phyloP scores from a whole-genome alignment of 2,113 vertebrate species.

The Tor tambroides region DNA sequence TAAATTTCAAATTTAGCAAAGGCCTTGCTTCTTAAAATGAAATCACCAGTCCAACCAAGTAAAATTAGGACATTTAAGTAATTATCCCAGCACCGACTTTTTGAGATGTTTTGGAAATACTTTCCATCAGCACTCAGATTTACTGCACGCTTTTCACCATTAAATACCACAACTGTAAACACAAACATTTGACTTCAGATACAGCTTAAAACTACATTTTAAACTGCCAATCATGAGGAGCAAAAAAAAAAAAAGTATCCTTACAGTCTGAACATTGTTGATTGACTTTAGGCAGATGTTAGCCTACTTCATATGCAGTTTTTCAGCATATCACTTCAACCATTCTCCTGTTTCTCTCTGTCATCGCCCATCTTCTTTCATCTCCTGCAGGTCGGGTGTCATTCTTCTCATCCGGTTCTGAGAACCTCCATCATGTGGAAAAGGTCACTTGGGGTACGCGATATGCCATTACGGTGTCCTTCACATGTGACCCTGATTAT shows the following conservation, averaged over 20 bases:
- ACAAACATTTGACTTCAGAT: neutral
- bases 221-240: conserved; percentile 29
- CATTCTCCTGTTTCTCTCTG: neutral
- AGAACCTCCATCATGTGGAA: conserved; percentile 95
- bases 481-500: conserved; percentile 88
- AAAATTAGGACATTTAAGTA: neutral
- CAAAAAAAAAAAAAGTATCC: neutral
- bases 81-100: neutral
- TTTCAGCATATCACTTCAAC: neutral
- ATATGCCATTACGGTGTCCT: conserved; percentile 95
- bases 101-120: neutral
- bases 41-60: neutral
- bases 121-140: neutral
- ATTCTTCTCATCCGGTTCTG: conserved; percentile 96
- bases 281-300: conserved; percentile 20
- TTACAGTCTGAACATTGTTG: neutral
- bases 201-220: neutral
- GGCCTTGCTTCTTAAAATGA: conserved; percentile 10
- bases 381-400: conserved; percentile 86
- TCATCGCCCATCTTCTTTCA: neutral
- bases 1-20: conserved; percentile 33
- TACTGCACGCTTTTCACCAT: neutral
- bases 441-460: conserved; percentile 93
- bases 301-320: conserved; percentile 1
- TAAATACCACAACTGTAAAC: neutral